Conservation (phyloP, 2,113 vertebrate species). For the Orycteropus afer region DNA sequence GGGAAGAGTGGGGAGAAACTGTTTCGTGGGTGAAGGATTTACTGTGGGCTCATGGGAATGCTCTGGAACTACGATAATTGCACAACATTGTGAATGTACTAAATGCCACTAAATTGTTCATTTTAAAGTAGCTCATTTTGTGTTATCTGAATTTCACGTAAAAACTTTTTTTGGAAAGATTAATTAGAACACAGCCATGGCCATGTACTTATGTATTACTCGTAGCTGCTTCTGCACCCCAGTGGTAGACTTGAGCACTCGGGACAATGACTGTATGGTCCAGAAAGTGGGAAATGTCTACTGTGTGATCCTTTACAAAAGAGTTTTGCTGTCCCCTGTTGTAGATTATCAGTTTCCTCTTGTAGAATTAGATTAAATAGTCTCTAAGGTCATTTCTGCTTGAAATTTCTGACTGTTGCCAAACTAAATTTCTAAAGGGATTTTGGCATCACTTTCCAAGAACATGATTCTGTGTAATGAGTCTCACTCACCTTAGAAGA, state of each 20-base stretch:
- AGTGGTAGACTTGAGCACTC: neutral
- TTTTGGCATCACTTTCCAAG: neutral
- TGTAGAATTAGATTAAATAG: neutral
- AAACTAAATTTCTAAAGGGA: conserved; percentile 20
- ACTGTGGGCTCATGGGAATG: neutral
- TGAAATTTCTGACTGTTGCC: neutral
- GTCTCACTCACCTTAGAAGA: neutral
- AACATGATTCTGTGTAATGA: neutral
- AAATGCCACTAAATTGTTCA: neutral
- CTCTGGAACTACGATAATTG: neutral
- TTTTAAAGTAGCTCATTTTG: neutral
- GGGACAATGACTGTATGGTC: neutral
- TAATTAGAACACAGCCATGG: neutral
- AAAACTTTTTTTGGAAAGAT: neutral
- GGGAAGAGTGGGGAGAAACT: neutral
- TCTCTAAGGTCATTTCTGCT: neutral
- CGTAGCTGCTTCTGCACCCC: neutral
- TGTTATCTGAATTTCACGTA: neutral
- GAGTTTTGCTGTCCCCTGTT: neutral
- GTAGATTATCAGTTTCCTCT: neutral
- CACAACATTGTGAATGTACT: neutral
- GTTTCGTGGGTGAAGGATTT: neutral
- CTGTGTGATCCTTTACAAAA: neutral
- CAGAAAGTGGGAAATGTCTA: neutral
- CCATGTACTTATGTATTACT: neutral